Evolutionary conservation across 2,888 invertebrate species (phyloP).

Genomic region (Enchytraeus crypticus): DNA sequence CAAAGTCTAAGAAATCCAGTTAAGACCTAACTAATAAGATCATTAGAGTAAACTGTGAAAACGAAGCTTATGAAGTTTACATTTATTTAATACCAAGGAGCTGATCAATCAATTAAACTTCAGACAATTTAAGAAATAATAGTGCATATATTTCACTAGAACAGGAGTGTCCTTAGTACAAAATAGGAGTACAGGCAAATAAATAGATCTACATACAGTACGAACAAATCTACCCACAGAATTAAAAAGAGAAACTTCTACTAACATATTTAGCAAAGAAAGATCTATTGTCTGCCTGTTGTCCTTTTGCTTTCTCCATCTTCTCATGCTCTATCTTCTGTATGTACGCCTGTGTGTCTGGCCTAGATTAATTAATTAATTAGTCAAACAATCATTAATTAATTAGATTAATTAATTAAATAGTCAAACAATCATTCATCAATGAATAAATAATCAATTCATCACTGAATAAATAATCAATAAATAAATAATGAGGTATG

Average conservation of each 20-base stretch:
- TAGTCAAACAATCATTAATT: not conserved
- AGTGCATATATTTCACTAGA: too few species aligned
- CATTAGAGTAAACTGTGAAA: too few species aligned
- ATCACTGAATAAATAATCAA: not conserved
- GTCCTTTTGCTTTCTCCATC: constrained; percentile 59
- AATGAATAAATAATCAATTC: not conserved
- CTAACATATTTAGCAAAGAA: constrained; percentile 97
- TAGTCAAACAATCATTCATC: not conserved
- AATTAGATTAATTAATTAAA: not conserved
- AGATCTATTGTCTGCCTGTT: constrained; percentile 70
- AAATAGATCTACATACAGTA: too few species aligned
- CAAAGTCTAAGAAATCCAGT: not conserved
- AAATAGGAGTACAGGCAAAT: too few species aligned
- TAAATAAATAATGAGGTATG: not conserved
- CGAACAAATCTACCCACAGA: too few species aligned
- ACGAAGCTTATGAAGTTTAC: too few species aligned
- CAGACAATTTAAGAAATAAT: too few species aligned
- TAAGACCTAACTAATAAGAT: too few species aligned
- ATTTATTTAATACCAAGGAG: too few species aligned
- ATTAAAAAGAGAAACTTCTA: too few species aligned
- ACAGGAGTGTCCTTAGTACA: too few species aligned
- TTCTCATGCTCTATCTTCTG: constrained; percentile 85
- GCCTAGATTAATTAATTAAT: constrained; percentile 53
- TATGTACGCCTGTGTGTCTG: constrained; percentile 89
- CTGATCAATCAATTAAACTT: too few species aligned